Evolutionary conservation across 2,113 vertebrate genomes (phyloP), one percentile per base, ranked within the genome.

Genomic region (Sphaerodactylus townsendi): DNA sequence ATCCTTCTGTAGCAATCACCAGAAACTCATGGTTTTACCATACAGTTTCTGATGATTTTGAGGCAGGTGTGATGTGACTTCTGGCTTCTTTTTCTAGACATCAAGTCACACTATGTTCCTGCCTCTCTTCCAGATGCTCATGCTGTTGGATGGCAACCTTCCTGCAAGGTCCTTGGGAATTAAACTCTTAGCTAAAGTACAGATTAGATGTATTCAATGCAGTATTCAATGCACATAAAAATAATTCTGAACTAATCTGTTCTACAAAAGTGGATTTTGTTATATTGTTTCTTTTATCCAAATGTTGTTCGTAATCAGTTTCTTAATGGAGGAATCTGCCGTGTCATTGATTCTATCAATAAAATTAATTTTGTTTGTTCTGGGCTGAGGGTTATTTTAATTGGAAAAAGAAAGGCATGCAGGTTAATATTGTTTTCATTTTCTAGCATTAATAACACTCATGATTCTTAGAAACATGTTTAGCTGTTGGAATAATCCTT

Each of bases 301-400:
- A 84, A 68, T 13, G 71, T 81, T 11, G 48, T 35, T 77, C 3
- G 10, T 77, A 76, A 2, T 53, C 68, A 73, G 1, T 73, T 65
- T 50, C 33, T 79, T 25, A 19, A 48, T 66, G 65, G 68, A 86
- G n/a, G 79, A 19, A 2, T 35, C 28, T 62, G 17, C 70, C 19
- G 73, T 64, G 23, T 46, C 48, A 76, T 53, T 50, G 65, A 66
- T 76, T 15, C 37, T 76, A 66, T 76, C 33, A 39, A 8, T 76
- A 65, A 76, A 66, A 76, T 74, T 48, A 44, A 75, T 75, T 83
- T 74, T 21, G 28, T 74, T 53, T 76, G 72, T 50, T 39, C 9
- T 83, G 14, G 10, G 46, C 41, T 35, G 85, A 79, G 14, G 70
- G 77, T 69, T 83, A 9, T 78, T 83, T 21, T 9, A 69, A 84